These are phyloP conservation scores for Mandrillus leucophaeus DNA, from an alignment of 2,113 vertebrate species.

Conservation along the genomic window DNA sequence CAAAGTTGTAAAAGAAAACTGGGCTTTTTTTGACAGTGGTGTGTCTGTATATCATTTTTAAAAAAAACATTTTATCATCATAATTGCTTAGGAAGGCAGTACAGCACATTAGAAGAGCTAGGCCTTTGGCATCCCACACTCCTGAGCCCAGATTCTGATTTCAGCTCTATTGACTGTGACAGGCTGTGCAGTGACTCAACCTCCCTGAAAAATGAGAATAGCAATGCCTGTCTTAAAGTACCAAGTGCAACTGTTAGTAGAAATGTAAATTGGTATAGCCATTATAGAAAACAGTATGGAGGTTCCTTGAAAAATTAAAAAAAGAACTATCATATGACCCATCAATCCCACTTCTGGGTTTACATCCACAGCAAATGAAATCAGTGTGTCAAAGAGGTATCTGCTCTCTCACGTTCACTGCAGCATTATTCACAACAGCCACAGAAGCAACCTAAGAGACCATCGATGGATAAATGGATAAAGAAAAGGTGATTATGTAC, in stretches of 20 bases:
- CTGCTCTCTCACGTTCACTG: background rate
- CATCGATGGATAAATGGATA: background rate
- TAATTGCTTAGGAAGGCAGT: background rate
- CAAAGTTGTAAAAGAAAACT: background rate
- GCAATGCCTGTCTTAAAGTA: background rate
- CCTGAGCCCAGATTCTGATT: background rate
- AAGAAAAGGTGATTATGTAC: background rate
- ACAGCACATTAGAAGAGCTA: background rate
- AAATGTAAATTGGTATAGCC: background rate
- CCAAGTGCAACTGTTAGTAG: background rate
- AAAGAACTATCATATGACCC: background rate
- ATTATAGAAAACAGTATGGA: background rate
- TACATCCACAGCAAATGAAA: background rate
- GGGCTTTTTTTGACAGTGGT: background rate
- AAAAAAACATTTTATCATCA: background rate
- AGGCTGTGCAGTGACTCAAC: background rate
- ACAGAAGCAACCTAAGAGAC: background rate
- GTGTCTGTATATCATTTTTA: background rate
- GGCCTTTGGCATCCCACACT: background rate
- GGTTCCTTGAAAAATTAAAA: background rate
- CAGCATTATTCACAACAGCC: background rate
- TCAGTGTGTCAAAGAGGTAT: background rate
- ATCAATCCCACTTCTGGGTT: background rate
- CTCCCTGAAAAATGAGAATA: background rate
- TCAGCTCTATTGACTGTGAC: background rate